Evolutionary conservation across 2,888 invertebrate genomes (phyloP), one percentile per base, ranked within the genome.

Genomic region (Callimorpha dominula): DNA sequence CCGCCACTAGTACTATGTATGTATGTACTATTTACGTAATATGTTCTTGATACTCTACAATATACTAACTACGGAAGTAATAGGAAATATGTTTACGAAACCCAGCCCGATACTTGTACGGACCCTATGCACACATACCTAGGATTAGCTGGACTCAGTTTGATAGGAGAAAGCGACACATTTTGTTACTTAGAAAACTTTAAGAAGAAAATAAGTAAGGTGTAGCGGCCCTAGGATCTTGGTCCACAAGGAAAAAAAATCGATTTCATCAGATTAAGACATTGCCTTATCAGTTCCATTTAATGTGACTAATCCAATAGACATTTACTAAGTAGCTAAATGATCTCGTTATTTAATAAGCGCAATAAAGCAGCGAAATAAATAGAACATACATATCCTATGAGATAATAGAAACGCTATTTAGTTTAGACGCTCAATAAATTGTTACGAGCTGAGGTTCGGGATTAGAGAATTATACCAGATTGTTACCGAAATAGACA

Each of bases 91-190:
- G 97, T 99, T 0, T 96, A 99, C 82, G 97, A 97, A 81, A 99
- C 99, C 0, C 99, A 99, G 97, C 97, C 98, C 0, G 97, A 98
- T 81, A 97, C 97, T 0, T 96, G 96, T 68, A 97, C 99, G 7
- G 99, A 99, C 96, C 98, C 99, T 0, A 97, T 99, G 91, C 99
- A 99, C 91, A 98, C 99, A 0, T 99, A 99, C 93, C 97, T 99
- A 88, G 99, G 98, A 50, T 90, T 98, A 20, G 97, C 98, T 17
- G 98, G 98, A 0, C 95, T 99, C 66, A 98, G 99, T 89, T 96
- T 99, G 81, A 97, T 98, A 91, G 97, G 97, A 8, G 98, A 98
- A 86, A 96, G 96, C n/a, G 31, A 31, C 31, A 31, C 31, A 31
- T 31, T 31, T 31, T 31, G 31, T 31, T 1, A 31, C 31, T 31